Conservation (phyloP, 2,888 invertebrate species). For the Capitulum mitella region DNA sequence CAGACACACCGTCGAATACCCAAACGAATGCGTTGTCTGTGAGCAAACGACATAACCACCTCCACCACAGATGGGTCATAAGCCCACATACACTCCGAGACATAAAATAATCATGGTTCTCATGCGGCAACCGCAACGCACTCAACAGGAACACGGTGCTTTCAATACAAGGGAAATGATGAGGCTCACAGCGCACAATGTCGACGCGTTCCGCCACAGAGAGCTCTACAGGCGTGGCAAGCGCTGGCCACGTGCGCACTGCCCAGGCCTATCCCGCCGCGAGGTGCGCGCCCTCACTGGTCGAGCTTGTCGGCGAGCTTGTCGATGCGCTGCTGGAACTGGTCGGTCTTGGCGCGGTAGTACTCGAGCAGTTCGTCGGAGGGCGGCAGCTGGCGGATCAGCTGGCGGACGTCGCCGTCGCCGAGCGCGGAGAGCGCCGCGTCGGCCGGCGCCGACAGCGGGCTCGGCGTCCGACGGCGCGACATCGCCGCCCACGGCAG, state of each 20-base stretch:
- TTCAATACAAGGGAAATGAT: background rate
- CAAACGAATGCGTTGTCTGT: too few relatives aligned
- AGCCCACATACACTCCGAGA: too few relatives aligned
- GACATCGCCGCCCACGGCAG: background rate
- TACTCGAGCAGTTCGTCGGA: slow-evolving; percentile 12
- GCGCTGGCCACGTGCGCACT: too few relatives aligned
- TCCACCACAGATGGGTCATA: too few relatives aligned
- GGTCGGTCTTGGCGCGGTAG: slow-evolving; percentile 21
- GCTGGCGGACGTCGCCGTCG: background rate
- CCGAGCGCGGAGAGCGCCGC: background rate
- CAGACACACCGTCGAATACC: background rate
- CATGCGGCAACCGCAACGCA: background rate
- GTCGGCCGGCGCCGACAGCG: background rate
- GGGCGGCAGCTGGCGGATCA: slow-evolving; percentile 19
- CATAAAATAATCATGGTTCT: too few relatives aligned
- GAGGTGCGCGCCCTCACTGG: background rate
- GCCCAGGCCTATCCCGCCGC: background rate
- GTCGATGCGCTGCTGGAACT: background rate
- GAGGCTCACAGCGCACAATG: too few relatives aligned
- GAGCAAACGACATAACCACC: too few relatives aligned
- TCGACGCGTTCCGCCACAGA: too few relatives aligned
- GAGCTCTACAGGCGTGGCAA: too few relatives aligned
- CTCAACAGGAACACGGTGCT: background rate
- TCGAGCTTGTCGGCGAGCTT: background rate
- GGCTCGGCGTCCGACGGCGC: background rate